Conservation (phyloP, 2,113 vertebrate genomes). For the Sylvilagus bachmani region DNA sequence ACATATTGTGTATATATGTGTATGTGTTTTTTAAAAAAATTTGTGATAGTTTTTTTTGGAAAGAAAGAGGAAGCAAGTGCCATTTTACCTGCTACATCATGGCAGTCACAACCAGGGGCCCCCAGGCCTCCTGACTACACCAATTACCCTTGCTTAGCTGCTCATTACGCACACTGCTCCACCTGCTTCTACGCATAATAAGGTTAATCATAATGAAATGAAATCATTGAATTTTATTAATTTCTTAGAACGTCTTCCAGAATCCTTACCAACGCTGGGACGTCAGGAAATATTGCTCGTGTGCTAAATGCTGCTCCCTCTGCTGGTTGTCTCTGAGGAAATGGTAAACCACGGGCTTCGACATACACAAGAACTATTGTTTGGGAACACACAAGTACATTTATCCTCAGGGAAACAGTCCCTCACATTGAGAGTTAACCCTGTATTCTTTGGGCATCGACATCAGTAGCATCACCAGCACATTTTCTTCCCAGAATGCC, state of each 20-base stretch:
- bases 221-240: conserved; percentile 75
- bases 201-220: conserved; percentile 73
- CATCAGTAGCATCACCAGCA: not conserved
- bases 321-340: conserved; percentile 79
- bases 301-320: conserved; percentile 78
- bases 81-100: conserved; percentile 57
- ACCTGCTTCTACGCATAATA: conserved; percentile 48
- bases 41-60: conserved; percentile 58
- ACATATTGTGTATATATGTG: conserved; percentile 67
- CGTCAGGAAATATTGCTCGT: not conserved
- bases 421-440: not conserved
- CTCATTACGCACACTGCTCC: conserved; percentile 46
- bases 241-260: conserved; percentile 67
- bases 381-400: not conserved
- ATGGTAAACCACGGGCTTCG: conserved; percentile 7
- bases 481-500: conserved; percentile 36
- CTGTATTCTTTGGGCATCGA: not conserved
- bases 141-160: conserved; percentile 63
- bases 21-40: conserved; percentile 15
- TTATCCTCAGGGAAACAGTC: not conserved
- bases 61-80: conserved; percentile 48
- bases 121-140: not conserved
- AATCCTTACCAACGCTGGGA: conserved; percentile 60
- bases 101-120: not conserved
- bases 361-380: not conserved